Conservation (phyloP, 2,888 invertebrate species). For the Ornithoptera priamus region DNA sequence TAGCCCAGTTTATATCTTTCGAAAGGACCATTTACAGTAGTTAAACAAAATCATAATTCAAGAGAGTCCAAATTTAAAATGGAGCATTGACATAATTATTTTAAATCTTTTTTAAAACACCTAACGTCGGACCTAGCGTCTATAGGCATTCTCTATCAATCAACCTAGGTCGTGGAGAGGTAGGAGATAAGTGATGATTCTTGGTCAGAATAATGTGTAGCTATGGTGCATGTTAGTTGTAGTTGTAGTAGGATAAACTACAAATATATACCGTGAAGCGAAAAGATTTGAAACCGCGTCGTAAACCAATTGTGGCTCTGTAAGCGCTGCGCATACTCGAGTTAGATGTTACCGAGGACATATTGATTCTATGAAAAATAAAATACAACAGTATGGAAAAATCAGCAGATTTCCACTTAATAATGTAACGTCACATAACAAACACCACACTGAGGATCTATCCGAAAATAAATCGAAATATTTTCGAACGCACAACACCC, state of each 20-base stretch:
- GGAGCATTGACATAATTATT: no score
- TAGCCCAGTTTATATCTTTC: no score
- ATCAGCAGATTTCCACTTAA: conserved; percentile 10
- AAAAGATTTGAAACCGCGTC: conserved; percentile 74
- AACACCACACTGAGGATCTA: conserved; percentile 39
- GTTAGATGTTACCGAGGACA: conserved; percentile 75
- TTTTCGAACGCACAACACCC: conserved; percentile 56
- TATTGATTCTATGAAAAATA: conserved; percentile 49
- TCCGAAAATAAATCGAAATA: conserved; percentile 41
- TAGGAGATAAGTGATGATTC: no score
- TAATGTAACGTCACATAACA: conserved; percentile 38
- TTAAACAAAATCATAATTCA: no score
- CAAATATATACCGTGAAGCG: conserved; percentile 70
- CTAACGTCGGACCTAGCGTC: no score
- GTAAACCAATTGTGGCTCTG: conserved; percentile 71
- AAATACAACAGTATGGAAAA: conserved; percentile 9
- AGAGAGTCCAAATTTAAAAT: no score
- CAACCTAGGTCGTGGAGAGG: no score
- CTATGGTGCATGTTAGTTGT: no score
- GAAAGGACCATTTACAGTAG: no score
- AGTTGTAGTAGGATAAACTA: conserved; percentile 23
- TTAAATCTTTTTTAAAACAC: no score
- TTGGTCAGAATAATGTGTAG: no score
- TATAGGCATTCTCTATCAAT: no score
- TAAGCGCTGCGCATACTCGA: conserved; percentile 74